A percentile compares a stretch with the other conserved stretches of the same genome.
phyloP scores from a whole-genome alignment of 2,888 invertebrate species.

The Platycheirus rosarum region DNA sequence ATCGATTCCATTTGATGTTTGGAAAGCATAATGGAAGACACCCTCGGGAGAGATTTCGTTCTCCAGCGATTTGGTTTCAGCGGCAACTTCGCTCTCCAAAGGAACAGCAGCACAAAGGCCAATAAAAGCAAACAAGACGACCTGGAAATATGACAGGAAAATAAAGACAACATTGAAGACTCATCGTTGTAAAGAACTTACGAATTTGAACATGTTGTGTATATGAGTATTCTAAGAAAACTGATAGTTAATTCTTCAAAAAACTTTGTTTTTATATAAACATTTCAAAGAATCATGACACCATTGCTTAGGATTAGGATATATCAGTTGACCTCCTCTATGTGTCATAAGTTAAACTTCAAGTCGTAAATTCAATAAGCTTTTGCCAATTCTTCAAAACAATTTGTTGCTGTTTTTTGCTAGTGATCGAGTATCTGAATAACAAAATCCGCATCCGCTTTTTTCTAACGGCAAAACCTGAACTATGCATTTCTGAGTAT shows the following conservation, averaged over 20 bases:
- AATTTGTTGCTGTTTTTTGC: too few species aligned
- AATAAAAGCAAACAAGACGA: conserved; percentile 77
- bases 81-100: conserved; percentile 77
- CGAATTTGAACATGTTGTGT: conserved; percentile 29
- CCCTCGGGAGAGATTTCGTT: conserved; percentile 81
- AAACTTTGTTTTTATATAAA: neutral
- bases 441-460: conserved; percentile 15
- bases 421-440: neutral
- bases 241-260: neutral
- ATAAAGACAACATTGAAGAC: neutral
- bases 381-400: too few species aligned
- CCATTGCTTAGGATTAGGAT: too few species aligned
- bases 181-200: neutral
- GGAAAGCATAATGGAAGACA: conserved; percentile 81
- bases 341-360: too few species aligned
- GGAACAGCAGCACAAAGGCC: conserved; percentile 78
- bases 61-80: conserved; percentile 78
- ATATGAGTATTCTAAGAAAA: conserved; percentile 17
- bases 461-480: conserved; percentile 33
- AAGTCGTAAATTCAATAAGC: too few species aligned
- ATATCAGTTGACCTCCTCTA: neutral
- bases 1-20: conserved; percentile 85
- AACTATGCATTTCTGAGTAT: conserved; percentile 2
- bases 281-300: neutral
- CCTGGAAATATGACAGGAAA: conserved; percentile 55